Percentiles rank a stretch among this genome's conserved stretches.
Conservation (phyloP, 2,888 invertebrate genomes). For the Anoncus sp. region DNA sequence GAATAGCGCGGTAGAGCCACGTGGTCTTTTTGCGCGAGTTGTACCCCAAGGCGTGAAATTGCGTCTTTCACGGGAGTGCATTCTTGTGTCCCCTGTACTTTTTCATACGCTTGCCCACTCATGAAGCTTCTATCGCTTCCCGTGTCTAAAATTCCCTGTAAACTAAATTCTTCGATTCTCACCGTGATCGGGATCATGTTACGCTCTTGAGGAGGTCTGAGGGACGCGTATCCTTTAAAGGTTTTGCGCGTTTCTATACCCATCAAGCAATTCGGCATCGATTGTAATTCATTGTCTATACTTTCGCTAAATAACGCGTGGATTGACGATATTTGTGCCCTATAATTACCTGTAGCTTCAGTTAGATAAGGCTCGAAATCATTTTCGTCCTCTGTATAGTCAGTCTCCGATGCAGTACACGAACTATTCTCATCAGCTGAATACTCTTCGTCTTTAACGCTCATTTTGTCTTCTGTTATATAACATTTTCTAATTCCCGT, state of each 20-base stretch:
- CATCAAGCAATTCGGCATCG: background rate
- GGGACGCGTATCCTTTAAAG: constrained; percentile 14
- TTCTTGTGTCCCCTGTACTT: background rate
- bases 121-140: constrained; percentile 24
- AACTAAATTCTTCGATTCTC: background rate
- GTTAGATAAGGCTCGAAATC: background rate
- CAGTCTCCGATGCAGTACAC: background rate
- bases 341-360: background rate
- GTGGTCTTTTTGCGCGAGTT: constrained; percentile 19
- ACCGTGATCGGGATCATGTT: background rate
- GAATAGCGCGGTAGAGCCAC: constrained; percentile 18
- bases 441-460: background rate
- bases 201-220: constrained; percentile 1
- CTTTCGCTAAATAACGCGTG: background rate
- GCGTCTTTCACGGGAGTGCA: constrained; percentile 5
- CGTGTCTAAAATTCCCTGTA: constrained; percentile 13
- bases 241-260: constrained; percentile 1
- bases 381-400: background rate
- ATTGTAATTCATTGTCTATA: background rate
- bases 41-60: constrained; percentile 12
- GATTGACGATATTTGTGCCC: background rate
- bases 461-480: background rate
- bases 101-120: constrained; percentile 4
- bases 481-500: background rate
- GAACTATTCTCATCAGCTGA: background rate